Evolutionary conservation across 2,113 vertebrate genomes (phyloP), one percentile per base, ranked within the genome.

Genomic region (Phalacrocorax aristotelis): DNA sequence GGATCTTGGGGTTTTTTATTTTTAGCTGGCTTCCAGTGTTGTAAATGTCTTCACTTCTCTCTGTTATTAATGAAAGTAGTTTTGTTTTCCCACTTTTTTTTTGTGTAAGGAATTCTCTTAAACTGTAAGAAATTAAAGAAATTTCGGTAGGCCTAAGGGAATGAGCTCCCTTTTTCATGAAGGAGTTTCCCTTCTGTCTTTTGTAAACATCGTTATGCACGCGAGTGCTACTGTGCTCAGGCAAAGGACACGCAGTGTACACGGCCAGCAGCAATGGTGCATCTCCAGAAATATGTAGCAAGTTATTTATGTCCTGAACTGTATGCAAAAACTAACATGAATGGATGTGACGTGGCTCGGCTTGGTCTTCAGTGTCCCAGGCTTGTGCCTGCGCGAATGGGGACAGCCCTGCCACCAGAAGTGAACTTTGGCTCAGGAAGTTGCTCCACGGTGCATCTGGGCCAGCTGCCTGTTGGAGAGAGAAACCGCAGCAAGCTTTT

Each of bases 201-300:
- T 44, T 93, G 75, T 85, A 96, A 94, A 91, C 75, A 95, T 57
- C 84, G 70, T 79, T 2, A 2, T 52, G 78, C 44, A 64, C 6
- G 3, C 1, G 0, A 57, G 58, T 57, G 84, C 87, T 71, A 7
- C 34, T 30, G 57, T n/a, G 40, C 74, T 91, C 27, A 15, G 4
- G 3, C 57, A 80, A 27, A 61, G 49, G 58, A 58, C 42, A 21
- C 11, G 12, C n/a, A 58, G 34, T 5, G 2, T 26, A 30, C n/a
- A 20, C 0, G 0, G 38, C 1, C 5, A 4, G 2, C 55, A 74
- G 80, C 92, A 70, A 10, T 2, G 2, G 11, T 42, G 30, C 2
- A 0, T 19, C 79, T 68, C 60, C 79, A 81, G 71, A 70, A 93
- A 36, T 7, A 83, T 0, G 0, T 1, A 90, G 7, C 55, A 46